These are phyloP conservation scores for Sus cebifrons DNA, from an alignment of 2,797 vertebrate species.

Conservation along the genomic window DNA sequence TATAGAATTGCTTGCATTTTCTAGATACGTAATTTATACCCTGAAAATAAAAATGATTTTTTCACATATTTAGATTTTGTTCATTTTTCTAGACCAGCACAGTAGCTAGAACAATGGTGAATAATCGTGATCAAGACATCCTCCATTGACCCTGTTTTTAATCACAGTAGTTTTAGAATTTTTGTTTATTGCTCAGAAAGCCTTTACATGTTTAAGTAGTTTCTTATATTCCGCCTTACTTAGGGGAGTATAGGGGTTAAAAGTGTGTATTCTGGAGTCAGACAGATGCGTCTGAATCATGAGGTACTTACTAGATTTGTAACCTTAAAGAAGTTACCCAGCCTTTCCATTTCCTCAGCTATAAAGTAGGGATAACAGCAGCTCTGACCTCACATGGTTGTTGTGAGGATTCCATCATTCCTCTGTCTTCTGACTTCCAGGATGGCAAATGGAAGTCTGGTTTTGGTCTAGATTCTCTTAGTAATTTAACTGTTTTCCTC, in stretches of 20 bases:
- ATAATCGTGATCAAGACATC: not conserved
- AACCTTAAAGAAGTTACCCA: not conserved
- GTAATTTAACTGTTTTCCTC: not conserved
- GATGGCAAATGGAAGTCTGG: not conserved
- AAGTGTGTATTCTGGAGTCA: not conserved
- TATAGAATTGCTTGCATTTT: not conserved
- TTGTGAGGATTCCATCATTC: not conserved
- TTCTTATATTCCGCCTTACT: not conserved
- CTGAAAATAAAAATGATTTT: not conserved
- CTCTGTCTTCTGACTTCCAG: not conserved
- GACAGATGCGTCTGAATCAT: not conserved
- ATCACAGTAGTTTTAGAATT: not conserved
- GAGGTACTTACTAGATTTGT: not conserved
- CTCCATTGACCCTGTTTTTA: not conserved
- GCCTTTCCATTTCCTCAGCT: not conserved
- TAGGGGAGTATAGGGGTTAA: not conserved
- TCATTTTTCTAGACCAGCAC: not conserved
- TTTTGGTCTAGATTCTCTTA: not conserved
- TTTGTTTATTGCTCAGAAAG: not conserved
- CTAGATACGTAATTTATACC: not conserved
- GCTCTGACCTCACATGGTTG: not conserved
- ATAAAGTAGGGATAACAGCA: not conserved
- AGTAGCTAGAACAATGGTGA: not conserved
- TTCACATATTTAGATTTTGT: not conserved
- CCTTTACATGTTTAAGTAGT: not conserved